Percentiles rank a stretch among this genome's conserved stretches.
Conservation (phyloP, 2,113 vertebrate species). For the Mormoops blainvillei region DNA sequence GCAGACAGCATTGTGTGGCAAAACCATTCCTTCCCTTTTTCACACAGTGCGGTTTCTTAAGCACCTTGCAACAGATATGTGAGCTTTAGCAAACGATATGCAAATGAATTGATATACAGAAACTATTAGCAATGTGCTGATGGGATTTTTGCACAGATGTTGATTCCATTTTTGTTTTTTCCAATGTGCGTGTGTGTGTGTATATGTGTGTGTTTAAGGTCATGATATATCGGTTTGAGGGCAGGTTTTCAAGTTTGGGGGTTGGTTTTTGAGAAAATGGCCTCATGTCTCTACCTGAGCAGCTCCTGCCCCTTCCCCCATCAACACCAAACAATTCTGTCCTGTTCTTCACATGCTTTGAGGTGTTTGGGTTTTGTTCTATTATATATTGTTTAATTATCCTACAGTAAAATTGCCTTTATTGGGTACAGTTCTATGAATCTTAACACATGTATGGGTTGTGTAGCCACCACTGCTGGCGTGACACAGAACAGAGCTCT, state of each 20-base stretch:
- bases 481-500: not conserved
- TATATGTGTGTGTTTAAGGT: not conserved
- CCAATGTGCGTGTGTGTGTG: too few species aligned
- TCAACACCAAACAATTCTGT: conserved; percentile 6
- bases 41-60: not conserved
- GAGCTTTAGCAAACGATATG: conserved; percentile 58
- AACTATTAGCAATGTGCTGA: conserved; percentile 35
- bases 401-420: not conserved
- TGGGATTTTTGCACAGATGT: conserved; percentile 67
- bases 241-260: conserved; percentile 31
- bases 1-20: not conserved
- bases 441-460: not conserved
- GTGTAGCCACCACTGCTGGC: too few species aligned
- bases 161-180: conserved; percentile 51
- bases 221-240: conserved; percentile 40
- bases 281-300: conserved; percentile 46
- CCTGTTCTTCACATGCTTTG: not conserved
- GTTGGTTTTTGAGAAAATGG: conserved; percentile 26
- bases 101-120: conserved; percentile 69
- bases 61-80: conserved; percentile 58
- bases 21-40: conserved; percentile 26
- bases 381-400: not conserved
- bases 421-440: not conserved
- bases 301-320: not conserved
- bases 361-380: not conserved